phyloP scores from a whole-genome alignment of 2,888 invertebrate genomes.

The Adela reaumurella region DNA sequence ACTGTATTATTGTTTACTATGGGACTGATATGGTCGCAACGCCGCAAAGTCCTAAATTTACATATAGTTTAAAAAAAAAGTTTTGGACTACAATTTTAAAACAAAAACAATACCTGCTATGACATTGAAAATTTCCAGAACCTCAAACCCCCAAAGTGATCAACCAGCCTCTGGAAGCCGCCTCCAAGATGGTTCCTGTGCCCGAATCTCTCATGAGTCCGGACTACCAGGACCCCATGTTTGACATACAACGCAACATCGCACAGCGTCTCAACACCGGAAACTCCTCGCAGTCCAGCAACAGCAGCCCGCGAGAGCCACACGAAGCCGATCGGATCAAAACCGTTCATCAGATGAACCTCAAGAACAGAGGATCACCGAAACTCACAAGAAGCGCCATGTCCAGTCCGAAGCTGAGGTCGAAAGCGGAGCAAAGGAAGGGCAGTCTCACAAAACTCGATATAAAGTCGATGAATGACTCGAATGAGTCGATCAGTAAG shows the following conservation, averaged over 20 bases:
- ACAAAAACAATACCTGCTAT: too few relatives aligned
- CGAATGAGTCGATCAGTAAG: slow-evolving; percentile 23
- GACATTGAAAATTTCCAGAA: not conserved
- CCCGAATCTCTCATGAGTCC: slow-evolving; percentile 86
- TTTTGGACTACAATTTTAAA: too few relatives aligned
- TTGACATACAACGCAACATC: slow-evolving; percentile 38
- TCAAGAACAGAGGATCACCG: slow-evolving; percentile 30
- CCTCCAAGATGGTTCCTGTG: slow-evolving; percentile 83
- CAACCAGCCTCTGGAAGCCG: slow-evolving; percentile 68
- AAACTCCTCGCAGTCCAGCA: slow-evolving; percentile 34
- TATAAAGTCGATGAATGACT: slow-evolving; percentile 6
- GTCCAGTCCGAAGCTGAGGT: slow-evolving; percentile 41
- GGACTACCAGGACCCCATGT: slow-evolving; percentile 61
- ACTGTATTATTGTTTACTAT: too few relatives aligned
- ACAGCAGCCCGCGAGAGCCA: slow-evolving; percentile 34
- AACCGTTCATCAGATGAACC: slow-evolving; percentile 20
- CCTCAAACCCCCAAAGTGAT: slow-evolving; percentile 20
- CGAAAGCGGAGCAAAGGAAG: slow-evolving; percentile 41
- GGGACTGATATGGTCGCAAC: too few relatives aligned
- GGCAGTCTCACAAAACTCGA: slow-evolving; percentile 32
- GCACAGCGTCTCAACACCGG: slow-evolving; percentile 26
- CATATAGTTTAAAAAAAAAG: too few relatives aligned
- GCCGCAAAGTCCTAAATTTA: too few relatives aligned
- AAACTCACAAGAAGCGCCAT: slow-evolving; percentile 44
- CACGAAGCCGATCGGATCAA: slow-evolving; percentile 16